phyloP scores from a whole-genome alignment of 2,797 vertebrate genomes.

The Acipenser ruthenus region DNA sequence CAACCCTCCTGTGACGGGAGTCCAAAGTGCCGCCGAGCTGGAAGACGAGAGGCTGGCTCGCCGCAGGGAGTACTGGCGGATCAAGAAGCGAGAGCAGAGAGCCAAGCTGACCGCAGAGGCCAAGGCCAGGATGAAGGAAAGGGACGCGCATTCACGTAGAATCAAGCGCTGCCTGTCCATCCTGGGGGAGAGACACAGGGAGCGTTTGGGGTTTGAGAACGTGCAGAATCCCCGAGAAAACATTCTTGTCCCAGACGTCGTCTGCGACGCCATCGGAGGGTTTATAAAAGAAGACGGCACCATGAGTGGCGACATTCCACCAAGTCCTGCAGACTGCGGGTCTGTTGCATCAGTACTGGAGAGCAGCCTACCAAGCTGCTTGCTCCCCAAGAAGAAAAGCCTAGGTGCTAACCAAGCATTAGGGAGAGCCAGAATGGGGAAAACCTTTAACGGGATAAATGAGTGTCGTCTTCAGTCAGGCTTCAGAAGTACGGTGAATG shows the following conservation, averaged over 20 bases:
- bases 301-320: conserved; percentile 30
- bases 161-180: conserved; percentile 54
- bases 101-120: conserved; percentile 54
- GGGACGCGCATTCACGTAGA: conserved; percentile 44
- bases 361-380: no score
- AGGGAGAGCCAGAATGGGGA: no score
- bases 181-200: conserved; percentile 48
- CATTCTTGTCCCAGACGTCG: conserved; percentile 4
- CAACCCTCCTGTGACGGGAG: conserved; percentile 20
- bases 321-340: conserved; percentile 4
- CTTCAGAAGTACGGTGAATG: conserved; percentile 8
- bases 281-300: conserved; percentile 66
- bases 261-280: conserved; percentile 47
- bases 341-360: no score
- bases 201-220: conserved; percentile 24
- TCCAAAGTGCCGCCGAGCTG: conserved; percentile 29
- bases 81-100: conserved; percentile 65
- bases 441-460: no score
- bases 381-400: no score
- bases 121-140: conserved; percentile 52
- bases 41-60: conserved; percentile 53
- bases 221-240: conserved; percentile 25
- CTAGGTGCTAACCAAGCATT: no score
- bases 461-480: no score
- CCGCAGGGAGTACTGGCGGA: conserved; percentile 62